These are phyloP conservation scores for Gallinago media DNA, from an alignment of 2,113 vertebrate genomes.

Conservation along the genomic window DNA sequence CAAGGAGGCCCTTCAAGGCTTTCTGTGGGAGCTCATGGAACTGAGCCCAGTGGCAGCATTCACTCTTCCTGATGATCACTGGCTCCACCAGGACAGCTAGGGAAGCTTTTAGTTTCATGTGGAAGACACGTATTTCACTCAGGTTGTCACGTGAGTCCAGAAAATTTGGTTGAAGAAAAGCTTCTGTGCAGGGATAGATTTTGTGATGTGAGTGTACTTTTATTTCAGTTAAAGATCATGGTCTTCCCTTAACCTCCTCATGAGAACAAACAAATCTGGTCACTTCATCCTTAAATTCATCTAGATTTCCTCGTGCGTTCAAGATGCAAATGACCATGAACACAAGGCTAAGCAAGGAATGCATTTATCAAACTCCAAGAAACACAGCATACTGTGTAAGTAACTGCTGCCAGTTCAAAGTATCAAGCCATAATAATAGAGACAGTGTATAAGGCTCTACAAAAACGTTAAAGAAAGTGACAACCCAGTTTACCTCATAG, in stretches of 20 bases:
- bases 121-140: neutral
- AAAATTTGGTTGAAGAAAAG: neutral
- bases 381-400: neutral
- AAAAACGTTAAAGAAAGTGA: neutral
- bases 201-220: neutral
- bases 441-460: neutral
- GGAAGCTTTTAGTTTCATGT: neutral
- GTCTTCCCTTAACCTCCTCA: neutral
- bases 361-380: neutral
- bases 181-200: neutral
- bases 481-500: neutral
- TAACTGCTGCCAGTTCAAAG: neutral
- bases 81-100: neutral
- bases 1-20: neutral
- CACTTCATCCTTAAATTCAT: neutral
- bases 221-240: neutral
- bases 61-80: accelerated
- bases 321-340: neutral
- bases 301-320: neutral
- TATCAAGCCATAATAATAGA: neutral
- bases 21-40: neutral
- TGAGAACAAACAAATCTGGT: neutral
- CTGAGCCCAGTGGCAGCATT: neutral
- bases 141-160: neutral
- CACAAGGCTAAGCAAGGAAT: neutral